Evolutionary conservation across 2,888 invertebrate species (phyloP).

Genomic region (Eumerus sabulonum): DNA sequence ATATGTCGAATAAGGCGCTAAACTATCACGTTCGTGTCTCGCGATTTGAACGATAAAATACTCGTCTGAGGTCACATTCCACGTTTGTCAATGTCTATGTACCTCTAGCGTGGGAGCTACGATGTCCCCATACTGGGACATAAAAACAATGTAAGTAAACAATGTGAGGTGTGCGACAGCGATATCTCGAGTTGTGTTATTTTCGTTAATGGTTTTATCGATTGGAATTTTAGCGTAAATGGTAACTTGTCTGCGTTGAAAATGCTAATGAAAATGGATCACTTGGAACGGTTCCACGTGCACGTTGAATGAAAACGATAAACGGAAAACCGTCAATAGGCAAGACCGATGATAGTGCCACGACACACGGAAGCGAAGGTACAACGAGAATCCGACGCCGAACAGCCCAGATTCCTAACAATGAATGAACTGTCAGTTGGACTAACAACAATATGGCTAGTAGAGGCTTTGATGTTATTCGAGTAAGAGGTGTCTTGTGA

Average conservation of each 20-base stretch:
- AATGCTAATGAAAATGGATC: slow-evolving; percentile 10
- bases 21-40: slow-evolving; percentile 29
- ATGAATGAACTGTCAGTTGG: slow-evolving; percentile 23
- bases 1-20: background rate
- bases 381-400: slow-evolving; percentile 18
- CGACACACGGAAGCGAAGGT: background rate
- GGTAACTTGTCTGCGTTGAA: slow-evolving; percentile 6
- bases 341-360: background rate
- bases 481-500: no score
- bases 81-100: slow-evolving; percentile 15
- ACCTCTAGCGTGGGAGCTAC: slow-evolving; percentile 12
- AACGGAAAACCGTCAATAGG: slow-evolving; percentile 20
- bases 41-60: slow-evolving; percentile 31
- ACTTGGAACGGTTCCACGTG: slow-evolving; percentile 5
- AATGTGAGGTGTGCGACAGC: background rate
- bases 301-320: background rate
- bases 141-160: background rate
- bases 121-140: background rate
- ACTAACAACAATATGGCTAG: no score
- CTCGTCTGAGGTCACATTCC: slow-evolving; percentile 34
- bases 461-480: no score
- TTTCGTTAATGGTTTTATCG: slow-evolving; percentile 45
- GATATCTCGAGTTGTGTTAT: slow-evolving; percentile 4
- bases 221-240: slow-evolving; percentile 16
- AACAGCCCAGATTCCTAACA: slow-evolving; percentile 25